phyloP scores from a whole-genome alignment of 2,888 invertebrate genomes.

The Lasioglossum marginatum region DNA sequence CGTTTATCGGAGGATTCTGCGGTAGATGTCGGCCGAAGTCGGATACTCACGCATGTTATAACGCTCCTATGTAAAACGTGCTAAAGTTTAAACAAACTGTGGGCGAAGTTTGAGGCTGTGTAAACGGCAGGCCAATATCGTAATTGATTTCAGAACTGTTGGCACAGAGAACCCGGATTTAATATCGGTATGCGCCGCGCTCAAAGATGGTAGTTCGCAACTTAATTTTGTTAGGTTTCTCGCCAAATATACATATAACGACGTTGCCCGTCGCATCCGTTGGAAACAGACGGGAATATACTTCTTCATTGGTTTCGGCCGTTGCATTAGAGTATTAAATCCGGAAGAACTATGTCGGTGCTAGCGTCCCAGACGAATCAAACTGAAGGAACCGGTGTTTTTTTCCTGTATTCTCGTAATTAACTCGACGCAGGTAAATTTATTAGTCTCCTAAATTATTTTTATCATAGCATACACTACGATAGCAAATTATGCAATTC shows the following conservation, averaged over 20 bases:
- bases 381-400: not conserved
- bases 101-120: constrained; percentile 69
- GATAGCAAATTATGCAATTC: no score
- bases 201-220: constrained; percentile 41
- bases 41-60: not conserved
- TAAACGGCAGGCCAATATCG: constrained; percentile 80
- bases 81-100: constrained; percentile 34
- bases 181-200: constrained; percentile 48
- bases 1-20: not conserved
- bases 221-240: constrained; percentile 53
- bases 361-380: not conserved
- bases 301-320: constrained; percentile 16
- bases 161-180: constrained; percentile 73
- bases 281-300: constrained; percentile 28
- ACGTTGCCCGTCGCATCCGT: constrained; percentile 1
- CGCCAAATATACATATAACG: constrained; percentile 38
- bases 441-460: not conserved
- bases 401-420: not conserved
- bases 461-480: not conserved
- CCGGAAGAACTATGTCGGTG: not conserved
- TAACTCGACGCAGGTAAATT: not conserved
- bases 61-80: constrained; percentile 22
- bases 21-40: not conserved
- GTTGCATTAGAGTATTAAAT: constrained; percentile 52
- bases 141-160: constrained; percentile 79